Base-by-base conservation (phyloP, 2,113 vertebrate genomes). In the Saguinus midas region DNA sequence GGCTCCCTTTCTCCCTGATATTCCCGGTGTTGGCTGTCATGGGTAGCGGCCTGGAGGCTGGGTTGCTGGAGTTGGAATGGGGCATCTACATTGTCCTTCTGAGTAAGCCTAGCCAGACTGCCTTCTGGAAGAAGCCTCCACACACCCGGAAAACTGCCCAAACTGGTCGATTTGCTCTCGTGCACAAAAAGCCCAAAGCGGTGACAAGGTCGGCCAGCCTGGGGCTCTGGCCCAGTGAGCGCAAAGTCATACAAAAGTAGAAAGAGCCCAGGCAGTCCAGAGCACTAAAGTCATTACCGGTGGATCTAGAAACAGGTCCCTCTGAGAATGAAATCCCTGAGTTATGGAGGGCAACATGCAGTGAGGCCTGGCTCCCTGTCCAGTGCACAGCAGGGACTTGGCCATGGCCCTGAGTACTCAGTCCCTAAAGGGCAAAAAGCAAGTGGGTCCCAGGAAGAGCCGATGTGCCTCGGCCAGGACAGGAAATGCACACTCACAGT, bases 351-450 rank as follows among this genome's bases (percentile, higher is more conserved):
- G 14, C 12, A 57, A 13, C 45, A 27, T 16, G 17, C 32, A n/a
- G 14, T 21, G 17, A 89, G 57, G 50, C 35, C 88, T 40, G 79
- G 21, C 18, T 83, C n/a, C 12, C 27, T 6, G 5, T 27, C 73
- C 0, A 0, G n/a, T 27, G 29, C 3, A 3, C 3, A 45, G 21
- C 5, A 1, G 1, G 73, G 29, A 6, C 32, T 61, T 2, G 0
- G 8, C 43, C 85, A 48, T 5, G 0, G 66, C 43, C 5, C 27
- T 5, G 0, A 70, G 7, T 35, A n/a, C n/a, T 50, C 52, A 11
- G 25, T 45, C 50, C n/a, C 81, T 17, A 13, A n/a, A 45, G n/a
- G 8, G 57, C 35, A 35, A 50, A 64, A 94, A 79, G n/a, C 57
- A 37, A 81, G 70, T 58, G 14, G 18, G 14, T 17, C 0, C 0